Conservation (phyloP, 2,888 invertebrate species). For the Hypomecis atomaria region DNA sequence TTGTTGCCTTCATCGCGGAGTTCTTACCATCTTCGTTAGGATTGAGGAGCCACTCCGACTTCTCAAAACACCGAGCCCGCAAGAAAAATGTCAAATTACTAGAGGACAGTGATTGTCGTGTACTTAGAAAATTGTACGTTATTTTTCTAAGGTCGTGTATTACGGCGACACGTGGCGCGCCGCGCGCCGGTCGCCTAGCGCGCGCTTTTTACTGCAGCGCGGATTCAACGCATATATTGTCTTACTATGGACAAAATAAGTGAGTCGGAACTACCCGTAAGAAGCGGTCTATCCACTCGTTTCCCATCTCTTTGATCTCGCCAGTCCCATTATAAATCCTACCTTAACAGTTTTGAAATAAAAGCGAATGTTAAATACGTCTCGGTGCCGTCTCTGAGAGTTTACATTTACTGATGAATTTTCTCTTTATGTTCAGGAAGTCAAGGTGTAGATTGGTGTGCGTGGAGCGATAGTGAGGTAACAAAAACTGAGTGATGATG, state of each 20-base stretch:
- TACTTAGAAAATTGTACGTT: too few species aligned
- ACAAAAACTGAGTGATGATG: constrained; percentile 72
- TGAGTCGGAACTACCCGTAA: constrained; percentile 72
- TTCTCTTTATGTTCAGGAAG: constrained; percentile 33
- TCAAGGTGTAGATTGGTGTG: constrained; percentile 22
- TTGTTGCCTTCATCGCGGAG: too few species aligned
- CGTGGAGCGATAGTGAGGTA: constrained; percentile 6
- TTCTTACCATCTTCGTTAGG: background rate
- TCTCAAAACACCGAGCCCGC: background rate
- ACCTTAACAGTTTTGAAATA: constrained; percentile 31
- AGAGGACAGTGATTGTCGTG: constrained; percentile 5
- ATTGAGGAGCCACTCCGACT: background rate
- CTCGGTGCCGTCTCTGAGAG: constrained; percentile 18
- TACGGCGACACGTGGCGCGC: constrained; percentile 5
- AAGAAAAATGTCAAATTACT: background rate
- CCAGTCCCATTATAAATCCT: constrained; percentile 40
- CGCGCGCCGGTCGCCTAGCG: constrained; percentile 10
- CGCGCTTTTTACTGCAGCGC: constrained; percentile 39
- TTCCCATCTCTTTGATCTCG: constrained; percentile 59
- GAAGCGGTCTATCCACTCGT: constrained; percentile 64
- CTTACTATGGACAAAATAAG: constrained; percentile 80
- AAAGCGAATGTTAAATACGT: constrained; percentile 35
- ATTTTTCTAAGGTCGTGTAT: too few species aligned
- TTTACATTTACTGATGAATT: constrained; percentile 3
- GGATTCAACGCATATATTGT: constrained; percentile 76